Percentiles rank a stretch among this genome's conserved stretches.
Conservation (phyloP, 2,113 vertebrate species). For the Nothoprocta pentlandii region DNA sequence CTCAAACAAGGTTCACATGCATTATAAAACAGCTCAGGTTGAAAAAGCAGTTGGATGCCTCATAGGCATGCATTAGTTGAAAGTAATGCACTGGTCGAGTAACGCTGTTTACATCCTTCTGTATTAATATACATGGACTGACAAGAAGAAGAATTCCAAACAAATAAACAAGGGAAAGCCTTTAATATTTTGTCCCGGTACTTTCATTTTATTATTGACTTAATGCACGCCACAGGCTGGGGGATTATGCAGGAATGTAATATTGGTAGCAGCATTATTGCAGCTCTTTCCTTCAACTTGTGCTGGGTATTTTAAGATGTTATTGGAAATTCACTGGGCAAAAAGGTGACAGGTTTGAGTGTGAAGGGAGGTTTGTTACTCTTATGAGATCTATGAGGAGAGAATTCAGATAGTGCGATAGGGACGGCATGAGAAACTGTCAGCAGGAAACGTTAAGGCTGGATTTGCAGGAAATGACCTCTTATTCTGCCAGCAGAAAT, state of each 20-base stretch:
- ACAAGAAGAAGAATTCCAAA: slow-evolving; percentile 58
- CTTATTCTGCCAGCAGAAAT: slow-evolving; percentile 49
- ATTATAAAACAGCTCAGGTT: slow-evolving; percentile 70
- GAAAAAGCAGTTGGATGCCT: slow-evolving; percentile 66
- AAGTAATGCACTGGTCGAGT: slow-evolving; percentile 45
- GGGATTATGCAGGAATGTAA: background rate
- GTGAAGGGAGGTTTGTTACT: slow-evolving; percentile 43
- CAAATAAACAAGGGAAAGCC: slow-evolving; percentile 54
- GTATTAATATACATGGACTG: slow-evolving; percentile 47
- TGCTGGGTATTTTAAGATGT: background rate
- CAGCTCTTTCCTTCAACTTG: slow-evolving; percentile 10
- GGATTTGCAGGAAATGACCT: slow-evolving; percentile 51
- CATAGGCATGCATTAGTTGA: slow-evolving; percentile 49
- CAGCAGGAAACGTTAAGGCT: slow-evolving; percentile 33
- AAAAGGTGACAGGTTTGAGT: slow-evolving; percentile 43
- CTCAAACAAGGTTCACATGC: slow-evolving; percentile 62
- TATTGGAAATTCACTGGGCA: slow-evolving; percentile 21
- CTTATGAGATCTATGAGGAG: background rate
- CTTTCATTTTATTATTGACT: slow-evolving; percentile 21
- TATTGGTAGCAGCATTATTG: background rate
- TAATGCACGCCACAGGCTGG: background rate
- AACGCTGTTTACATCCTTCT: slow-evolving; percentile 56
- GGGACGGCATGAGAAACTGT: slow-evolving; percentile 47
- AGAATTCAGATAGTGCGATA: slow-evolving; percentile 1
- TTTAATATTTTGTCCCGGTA: slow-evolving; percentile 7